Evolutionary conservation across 2,113 vertebrate species (phyloP).

Genomic region (Heterotilapia buettikoferi): DNA sequence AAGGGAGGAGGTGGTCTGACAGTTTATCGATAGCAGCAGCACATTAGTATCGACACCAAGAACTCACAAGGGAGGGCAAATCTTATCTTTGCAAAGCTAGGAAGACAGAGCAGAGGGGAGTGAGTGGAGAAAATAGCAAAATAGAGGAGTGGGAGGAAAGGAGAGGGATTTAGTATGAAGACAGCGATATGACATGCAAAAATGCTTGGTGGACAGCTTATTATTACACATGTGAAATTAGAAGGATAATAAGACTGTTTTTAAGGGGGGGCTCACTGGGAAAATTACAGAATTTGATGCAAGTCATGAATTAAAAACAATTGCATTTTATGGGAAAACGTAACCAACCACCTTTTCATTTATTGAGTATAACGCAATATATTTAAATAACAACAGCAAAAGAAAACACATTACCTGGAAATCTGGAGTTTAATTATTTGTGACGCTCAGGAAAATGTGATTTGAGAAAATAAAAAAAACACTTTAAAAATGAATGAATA

Average conservation of each 20-base stretch:
- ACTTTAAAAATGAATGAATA: fast-evolving
- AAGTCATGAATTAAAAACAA: background rate
- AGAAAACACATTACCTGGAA: background rate
- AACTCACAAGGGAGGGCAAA: conserved; percentile 49
- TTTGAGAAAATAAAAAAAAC: background rate
- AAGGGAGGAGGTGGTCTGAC: conserved; percentile 41
- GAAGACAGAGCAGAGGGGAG: conserved; percentile 48
- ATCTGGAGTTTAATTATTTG: background rate
- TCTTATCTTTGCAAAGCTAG: conserved; percentile 68
- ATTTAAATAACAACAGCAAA: background rate
- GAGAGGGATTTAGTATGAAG: background rate
- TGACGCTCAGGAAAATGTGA: background rate
- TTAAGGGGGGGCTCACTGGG: background rate
- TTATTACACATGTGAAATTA: conserved; percentile 45
- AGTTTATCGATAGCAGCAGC: conserved; percentile 64
- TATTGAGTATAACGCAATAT: background rate
- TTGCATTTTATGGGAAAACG: background rate
- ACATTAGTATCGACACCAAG: conserved; percentile 67
- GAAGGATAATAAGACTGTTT: background rate
- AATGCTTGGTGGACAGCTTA: conserved; percentile 42
- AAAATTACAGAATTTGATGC: background rate
- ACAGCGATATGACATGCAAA: conserved; percentile 34
- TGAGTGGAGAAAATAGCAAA: conserved; percentile 34
- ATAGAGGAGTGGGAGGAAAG: background rate
- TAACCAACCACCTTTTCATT: background rate